These are phyloP conservation scores for Lucilia cuprina DNA, from an alignment of 1,140 invertebrate species.

Conservation along the genomic window DNA sequence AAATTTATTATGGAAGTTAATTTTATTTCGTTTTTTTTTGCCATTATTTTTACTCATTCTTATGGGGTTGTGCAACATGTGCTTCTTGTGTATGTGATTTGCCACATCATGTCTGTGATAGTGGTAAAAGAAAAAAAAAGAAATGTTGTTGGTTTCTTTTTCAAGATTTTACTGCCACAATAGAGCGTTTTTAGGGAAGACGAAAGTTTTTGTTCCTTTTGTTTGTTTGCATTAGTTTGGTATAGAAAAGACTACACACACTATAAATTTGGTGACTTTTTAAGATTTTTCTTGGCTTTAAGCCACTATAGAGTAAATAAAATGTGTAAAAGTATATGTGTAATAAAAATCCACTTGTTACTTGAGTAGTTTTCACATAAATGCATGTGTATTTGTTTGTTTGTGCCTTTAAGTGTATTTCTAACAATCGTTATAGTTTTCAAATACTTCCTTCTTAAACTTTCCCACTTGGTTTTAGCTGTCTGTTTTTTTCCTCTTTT, in stretches of 20 bases:
- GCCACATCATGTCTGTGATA: neutral
- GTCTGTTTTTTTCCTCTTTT: too few species aligned
- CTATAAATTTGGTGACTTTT: slow-evolving; percentile 1
- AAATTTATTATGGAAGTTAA: slow-evolving; percentile 3
- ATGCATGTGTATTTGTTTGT: neutral
- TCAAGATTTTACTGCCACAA: too few species aligned
- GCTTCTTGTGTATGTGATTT: neutral
- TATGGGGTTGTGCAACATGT: neutral
- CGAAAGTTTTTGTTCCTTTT: neutral
- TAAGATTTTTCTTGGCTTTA: slow-evolving; percentile 4
- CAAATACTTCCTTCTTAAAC: neutral
- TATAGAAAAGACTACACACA: too few species aligned
- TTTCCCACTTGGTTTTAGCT: neutral
- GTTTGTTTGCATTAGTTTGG: too few species aligned
- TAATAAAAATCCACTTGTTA: neutral
- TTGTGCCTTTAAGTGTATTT: neutral
- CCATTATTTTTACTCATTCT: neutral
- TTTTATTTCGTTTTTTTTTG: neutral
- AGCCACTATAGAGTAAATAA: neutral
- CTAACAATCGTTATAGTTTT: neutral
- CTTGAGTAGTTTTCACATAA: neutral
- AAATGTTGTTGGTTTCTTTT: too few species aligned
- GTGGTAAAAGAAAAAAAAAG: too few species aligned
- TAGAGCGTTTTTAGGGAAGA: neutral
- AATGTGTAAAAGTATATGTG: neutral